phyloP scores from a whole-genome alignment of 2,113 vertebrate species.

The Etia nguti region DNA sequence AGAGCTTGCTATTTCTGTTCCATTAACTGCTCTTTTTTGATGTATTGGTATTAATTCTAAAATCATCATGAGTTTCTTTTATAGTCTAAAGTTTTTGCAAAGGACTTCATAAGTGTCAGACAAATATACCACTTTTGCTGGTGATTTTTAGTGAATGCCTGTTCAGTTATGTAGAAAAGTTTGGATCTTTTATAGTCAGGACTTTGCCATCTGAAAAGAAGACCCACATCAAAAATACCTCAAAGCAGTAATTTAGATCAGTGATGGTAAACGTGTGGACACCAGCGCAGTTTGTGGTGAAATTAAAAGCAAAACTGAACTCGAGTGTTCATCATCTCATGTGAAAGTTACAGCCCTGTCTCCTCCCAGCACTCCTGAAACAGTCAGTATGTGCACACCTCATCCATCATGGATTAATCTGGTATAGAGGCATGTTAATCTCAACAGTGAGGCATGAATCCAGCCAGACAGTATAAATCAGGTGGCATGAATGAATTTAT shows the following conservation, averaged over 20 bases:
- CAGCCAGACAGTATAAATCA: slow-evolving; percentile 26
- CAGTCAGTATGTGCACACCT: not conserved
- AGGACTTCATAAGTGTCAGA: not conserved
- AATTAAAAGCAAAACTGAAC: not conserved
- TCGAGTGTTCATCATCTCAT: not conserved
- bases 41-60: not conserved
- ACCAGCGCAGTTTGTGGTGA: not conserved
- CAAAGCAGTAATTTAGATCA: not conserved
- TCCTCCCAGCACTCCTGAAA: not conserved
- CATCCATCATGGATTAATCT: not conserved
- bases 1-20: not conserved
- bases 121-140: too few relatives aligned
- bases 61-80: not conserved
- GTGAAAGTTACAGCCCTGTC: not conserved
- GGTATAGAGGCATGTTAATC: not conserved
- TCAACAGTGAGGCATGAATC: not conserved
- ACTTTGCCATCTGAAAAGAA: not conserved
- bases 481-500: slow-evolving; percentile 2
- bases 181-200: not conserved
- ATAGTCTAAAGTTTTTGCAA: not conserved
- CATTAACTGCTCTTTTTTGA: not conserved
- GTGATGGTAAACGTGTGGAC: not conserved
- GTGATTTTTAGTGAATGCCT: not conserved
- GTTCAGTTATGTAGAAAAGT: not conserved
- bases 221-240: not conserved